Base-by-base conservation (phyloP, 2,888 invertebrate genomes). In the Pollenia labialis region DNA sequence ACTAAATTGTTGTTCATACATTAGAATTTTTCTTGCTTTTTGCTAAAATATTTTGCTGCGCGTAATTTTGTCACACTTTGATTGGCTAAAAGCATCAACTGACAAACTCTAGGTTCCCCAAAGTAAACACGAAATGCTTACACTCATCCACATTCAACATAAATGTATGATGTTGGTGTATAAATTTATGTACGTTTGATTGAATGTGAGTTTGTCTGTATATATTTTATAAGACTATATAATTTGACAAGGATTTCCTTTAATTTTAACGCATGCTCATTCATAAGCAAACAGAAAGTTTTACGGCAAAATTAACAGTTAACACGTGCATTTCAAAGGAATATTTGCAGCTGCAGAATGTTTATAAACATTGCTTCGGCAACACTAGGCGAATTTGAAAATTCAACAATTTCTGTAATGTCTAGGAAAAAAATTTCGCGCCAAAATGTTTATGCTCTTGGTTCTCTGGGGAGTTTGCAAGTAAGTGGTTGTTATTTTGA, bases 171-270 rank as follows among this genome's bases (percentile, higher is more conserved):
- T 32, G 64, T 60, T 40, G 14, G 16, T 54, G 56, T 14, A 46
- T 69, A 44, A 42, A 44, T 71, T 12, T 77, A 69, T 64, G 64
- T 48, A 71, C 10, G 75, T 75, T 12, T 16, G 52, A 16, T 52
- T 52, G 52, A 12, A 14, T 56, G 8, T 68, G 48, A 18, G n/a
- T 40, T 10, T 50, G 23, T 54, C 6, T 83, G 64, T 76, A 48
- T 81, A 60, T 46, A 71, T 87, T 77, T 71, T 81, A 76, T 72
- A 84, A 84, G 81, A 84, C 86, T 83, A 56, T 84, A 72, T 83
- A 84, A 81, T 72, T 79, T 87, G 85, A 84, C 85, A 88, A 88
- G 91, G 91, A 92, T 91, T 91, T 91, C 91, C 90, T 90, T 90
- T 89, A 89, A 81, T 69, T 68, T 81, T 69, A 81, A 56, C 87